A percentile compares a stretch with the other conserved stretches of the same genome.
phyloP scores from a whole-genome alignment of 2,888 invertebrate species.

The Thumatha senex region DNA sequence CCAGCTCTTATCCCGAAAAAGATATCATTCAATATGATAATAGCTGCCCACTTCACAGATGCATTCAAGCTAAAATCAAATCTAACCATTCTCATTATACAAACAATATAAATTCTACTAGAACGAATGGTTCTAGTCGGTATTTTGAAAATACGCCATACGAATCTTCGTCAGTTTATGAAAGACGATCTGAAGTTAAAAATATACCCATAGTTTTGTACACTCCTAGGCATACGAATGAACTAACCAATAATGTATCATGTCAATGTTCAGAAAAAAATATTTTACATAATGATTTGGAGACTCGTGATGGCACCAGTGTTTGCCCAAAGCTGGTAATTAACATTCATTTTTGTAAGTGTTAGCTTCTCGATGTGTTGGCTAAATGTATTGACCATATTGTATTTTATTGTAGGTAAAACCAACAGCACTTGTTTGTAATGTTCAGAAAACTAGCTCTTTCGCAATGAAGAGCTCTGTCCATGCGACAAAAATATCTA shows the following conservation, averaged over 20 bases:
- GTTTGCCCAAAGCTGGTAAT: conserved; percentile 2
- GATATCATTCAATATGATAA: neutral
- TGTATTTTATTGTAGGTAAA: conserved; percentile 4
- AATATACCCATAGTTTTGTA: neutral
- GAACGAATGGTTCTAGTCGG: neutral
- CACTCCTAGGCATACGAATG: neutral
- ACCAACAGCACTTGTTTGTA: neutral
- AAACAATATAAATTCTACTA: neutral
- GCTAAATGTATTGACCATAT: neutral
- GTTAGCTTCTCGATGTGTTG: neutral
- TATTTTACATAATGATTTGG: conserved; percentile 14
- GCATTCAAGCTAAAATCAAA: neutral
- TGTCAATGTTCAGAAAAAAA: conserved; percentile 25
- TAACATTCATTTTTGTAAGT: neutral
- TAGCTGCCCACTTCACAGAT: neutral
- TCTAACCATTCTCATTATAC: neutral
- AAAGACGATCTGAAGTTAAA: neutral
- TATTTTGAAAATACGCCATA: neutral
- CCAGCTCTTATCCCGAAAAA: neutral
- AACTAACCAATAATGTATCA: neutral
- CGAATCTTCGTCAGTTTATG: too few relatives aligned
- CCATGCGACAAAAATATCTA: conserved; percentile 10
- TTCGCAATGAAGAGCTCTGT: conserved; percentile 8
- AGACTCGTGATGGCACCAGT: neutral
- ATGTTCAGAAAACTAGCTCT: neutral